Evolutionary conservation across 2,888 invertebrate species (phyloP), one percentile per base, ranked within the genome.

Genomic region (Harpalus rufipes): DNA sequence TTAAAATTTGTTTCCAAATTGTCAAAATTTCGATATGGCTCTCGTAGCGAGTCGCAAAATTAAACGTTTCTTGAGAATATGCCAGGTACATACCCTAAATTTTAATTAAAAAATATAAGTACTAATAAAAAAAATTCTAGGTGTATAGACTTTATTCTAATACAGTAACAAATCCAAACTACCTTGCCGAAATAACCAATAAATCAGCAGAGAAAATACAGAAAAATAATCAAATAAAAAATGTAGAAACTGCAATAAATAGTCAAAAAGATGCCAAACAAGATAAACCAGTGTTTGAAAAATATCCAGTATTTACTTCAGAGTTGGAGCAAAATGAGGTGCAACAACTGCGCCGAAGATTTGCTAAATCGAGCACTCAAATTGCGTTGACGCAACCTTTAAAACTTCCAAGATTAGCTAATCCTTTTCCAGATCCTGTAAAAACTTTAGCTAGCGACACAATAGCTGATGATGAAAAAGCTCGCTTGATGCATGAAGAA

Each of bases 361-460:
- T 56, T 74, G 65, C 14, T 32, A 88, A 87, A 41, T 91, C 90
- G 1, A 89, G 88, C 5, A 90, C 90, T 6, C 89, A 89, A 84
- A 89, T 88, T 81, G 90, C 89, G 79, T 86, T 90, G n/a, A 89
- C 88, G 7, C 86, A 89, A 63, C 90, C 91, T 14, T 85, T 90
- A 80, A 90, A 90, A 85, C 86, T 86, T 14, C 88, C 90, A 1
- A 90, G 89, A 80, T 85, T 91, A 86, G 90, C 90, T 0, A 90
- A 88, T 82, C 90, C 91, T 4, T 91, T 91, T 87, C 91, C 91
- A 0, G 90, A 90, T 58, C 90, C 91, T 0, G 89, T 91, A 0
- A 90, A 90, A 85, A 87, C 89, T 81, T 90, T 90, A 89, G 88
- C 88, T 8, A 90, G 90, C 0, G 89, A 90, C 85, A 89, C 89